Percentiles rank a stretch among this genome's conserved stretches.
Conservation (phyloP, 2,113 vertebrate species). For the Macrotus californicus region DNA sequence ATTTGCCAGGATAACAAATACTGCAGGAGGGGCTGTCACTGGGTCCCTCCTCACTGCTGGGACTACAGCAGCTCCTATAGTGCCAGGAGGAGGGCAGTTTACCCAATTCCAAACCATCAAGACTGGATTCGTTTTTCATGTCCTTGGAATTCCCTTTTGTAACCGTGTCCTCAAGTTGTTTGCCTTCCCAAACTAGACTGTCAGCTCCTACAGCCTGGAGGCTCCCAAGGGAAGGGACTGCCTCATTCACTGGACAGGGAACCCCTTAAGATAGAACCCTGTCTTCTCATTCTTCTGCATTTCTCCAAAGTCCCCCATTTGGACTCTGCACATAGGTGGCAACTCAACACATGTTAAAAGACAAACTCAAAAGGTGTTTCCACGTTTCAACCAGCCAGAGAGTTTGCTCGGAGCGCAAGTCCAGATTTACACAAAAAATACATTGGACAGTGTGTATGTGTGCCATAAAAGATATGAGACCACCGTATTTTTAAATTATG, state of each 20-base stretch:
- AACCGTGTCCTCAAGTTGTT: neutral
- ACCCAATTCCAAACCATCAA: neutral
- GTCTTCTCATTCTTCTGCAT: conserved; percentile 12
- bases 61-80: neutral
- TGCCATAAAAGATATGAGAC: neutral
- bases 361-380: conserved; percentile 25
- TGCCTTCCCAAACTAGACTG: neutral
- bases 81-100: neutral
- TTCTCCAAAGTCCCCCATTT: conserved; percentile 37
- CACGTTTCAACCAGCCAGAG: neutral
- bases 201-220: neutral
- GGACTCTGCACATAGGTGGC: conserved; percentile 68
- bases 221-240: neutral
- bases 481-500: neutral
- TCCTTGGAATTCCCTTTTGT: conserved; percentile 13
- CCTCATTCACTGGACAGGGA: neutral
- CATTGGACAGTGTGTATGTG: neutral
- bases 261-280: neutral
- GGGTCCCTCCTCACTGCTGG: neutral
- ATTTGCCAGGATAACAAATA: neutral
- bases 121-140: neutral
- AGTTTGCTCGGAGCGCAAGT: conserved; percentile 18
- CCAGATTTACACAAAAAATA: neutral
- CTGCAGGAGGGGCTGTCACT: neutral
- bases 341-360: conserved; percentile 68